Evolutionary conservation across 2,113 vertebrate genomes (phyloP).

Genomic region (Dipodomys merriami): DNA sequence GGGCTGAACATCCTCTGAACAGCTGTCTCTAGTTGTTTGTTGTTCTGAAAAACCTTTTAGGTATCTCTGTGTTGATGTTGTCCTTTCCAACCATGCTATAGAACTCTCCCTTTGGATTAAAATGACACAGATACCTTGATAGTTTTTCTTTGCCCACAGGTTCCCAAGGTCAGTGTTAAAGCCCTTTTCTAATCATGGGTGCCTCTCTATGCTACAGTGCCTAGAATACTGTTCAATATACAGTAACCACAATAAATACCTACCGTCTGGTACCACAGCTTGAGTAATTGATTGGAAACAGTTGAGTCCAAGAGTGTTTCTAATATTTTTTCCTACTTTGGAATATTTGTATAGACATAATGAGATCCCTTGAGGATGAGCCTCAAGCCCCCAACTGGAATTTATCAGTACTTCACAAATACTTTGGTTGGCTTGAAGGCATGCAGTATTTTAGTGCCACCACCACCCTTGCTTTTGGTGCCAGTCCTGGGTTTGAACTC

Average conservation of each 20-base stretch:
- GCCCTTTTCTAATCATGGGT: neutral
- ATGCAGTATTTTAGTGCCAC: neutral
- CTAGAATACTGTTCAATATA: neutral
- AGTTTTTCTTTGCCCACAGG: neutral
- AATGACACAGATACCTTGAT: neutral
- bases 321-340: neutral
- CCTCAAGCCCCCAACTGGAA: neutral
- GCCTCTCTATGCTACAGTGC: neutral
- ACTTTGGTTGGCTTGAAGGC: neutral
- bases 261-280: neutral
- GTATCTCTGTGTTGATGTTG: neutral
- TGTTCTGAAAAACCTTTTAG: neutral
- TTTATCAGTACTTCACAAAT: neutral
- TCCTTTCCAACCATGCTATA: neutral
- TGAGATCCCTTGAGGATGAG: neutral
- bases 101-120: fast-evolving
- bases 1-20: neutral
- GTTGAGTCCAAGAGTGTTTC: neutral
- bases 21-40: neutral
- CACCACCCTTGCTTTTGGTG: too few species aligned
- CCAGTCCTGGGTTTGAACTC: too few species aligned
- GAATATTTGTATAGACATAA: neutral
- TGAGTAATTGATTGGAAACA: neutral
- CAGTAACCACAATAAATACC: neutral
- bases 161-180: neutral